These are phyloP conservation scores for Artibeus lituratus DNA, from an alignment of 2,797 vertebrate species.

Conservation along the genomic window DNA sequence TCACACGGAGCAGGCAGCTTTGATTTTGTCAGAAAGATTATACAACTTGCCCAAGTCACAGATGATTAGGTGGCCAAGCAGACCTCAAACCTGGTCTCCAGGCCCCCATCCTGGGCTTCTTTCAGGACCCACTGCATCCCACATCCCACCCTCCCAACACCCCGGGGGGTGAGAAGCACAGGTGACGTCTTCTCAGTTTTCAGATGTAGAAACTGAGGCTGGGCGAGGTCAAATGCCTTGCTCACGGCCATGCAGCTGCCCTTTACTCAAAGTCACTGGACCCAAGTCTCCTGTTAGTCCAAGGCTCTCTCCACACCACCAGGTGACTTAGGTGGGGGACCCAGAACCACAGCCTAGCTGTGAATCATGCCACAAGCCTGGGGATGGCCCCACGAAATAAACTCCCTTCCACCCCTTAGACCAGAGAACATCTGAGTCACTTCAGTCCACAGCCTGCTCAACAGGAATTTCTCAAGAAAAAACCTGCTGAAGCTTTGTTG, in stretches of 20 bases:
- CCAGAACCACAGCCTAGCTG: not conserved
- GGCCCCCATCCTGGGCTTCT: not conserved
- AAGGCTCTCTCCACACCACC: not conserved
- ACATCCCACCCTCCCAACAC: not conserved
- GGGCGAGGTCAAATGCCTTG: not conserved
- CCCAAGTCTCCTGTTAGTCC: not conserved
- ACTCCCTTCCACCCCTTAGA: not conserved
- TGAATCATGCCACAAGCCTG: slow-evolving; percentile 31
- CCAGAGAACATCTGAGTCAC: slow-evolving; percentile 62
- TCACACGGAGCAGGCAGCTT: not conserved
- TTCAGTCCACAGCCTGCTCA: slow-evolving; percentile 46
- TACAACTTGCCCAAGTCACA: not conserved
- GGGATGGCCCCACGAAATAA: not conserved
- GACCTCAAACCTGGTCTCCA: not conserved
- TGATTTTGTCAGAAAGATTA: not conserved
- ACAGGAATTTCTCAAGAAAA: slow-evolving; percentile 63
- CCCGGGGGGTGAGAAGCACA: not conserved
- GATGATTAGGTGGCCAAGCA: not conserved
- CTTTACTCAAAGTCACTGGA: not conserved
- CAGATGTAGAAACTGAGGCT: not conserved
- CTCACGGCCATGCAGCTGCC: not conserved
- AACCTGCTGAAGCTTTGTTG: not conserved
- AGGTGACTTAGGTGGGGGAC: not conserved
- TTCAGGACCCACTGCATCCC: not conserved
- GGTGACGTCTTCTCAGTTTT: not conserved